Evolutionary conservation across 2,797 vertebrate genomes (phyloP), one percentile per base, ranked within the genome.

Genomic region (Clarias fuscus): DNA sequence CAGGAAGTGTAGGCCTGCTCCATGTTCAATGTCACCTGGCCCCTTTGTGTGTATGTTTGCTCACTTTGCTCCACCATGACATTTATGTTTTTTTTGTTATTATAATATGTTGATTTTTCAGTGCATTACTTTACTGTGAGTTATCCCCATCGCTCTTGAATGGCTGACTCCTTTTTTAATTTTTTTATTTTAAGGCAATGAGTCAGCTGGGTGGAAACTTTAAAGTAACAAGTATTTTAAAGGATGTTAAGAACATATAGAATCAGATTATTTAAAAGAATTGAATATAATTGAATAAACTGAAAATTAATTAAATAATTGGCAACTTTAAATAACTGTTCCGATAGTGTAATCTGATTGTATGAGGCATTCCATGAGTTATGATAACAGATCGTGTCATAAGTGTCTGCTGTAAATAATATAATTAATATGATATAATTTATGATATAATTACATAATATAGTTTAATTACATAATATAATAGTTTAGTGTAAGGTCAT

Each of bases 11-110:
- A 53, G 62, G 65, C n/a, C 13, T 68, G 65, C 48, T 22, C 40
- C 82, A 67, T 82, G 64, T 56, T 67, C 27, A 68, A 0, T 65
- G 59, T 70, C 76, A 81, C 75, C 85, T 88, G 87, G n/a, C 13
- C 43, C 76, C 72, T 86, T 85, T 88, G 40, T 88, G 78, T 62
- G 20, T 7, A 27, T 27, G 59, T 72, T 83, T 78, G 84, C 59
- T 75, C 7, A 20, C 27, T 83, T 43, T 70, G 43, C 77, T 84
- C 80, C 53, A 5, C 1, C 22, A 40, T 85, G 80, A 75, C 40
- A 1, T 83, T 80, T 65, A 30, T 79, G 58, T 7, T 76, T 43
- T 86, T n/a, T n/a, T n/a, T n/a, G n/a, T n/a, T n/a, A n/a, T n/a
- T n/a, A n/a, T n/a, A n/a, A n/a, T 24, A 82, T 24, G 84, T 75